phyloP scores from a whole-genome alignment of 2,797 vertebrate genomes.

The Orestias chungarensis region DNA sequence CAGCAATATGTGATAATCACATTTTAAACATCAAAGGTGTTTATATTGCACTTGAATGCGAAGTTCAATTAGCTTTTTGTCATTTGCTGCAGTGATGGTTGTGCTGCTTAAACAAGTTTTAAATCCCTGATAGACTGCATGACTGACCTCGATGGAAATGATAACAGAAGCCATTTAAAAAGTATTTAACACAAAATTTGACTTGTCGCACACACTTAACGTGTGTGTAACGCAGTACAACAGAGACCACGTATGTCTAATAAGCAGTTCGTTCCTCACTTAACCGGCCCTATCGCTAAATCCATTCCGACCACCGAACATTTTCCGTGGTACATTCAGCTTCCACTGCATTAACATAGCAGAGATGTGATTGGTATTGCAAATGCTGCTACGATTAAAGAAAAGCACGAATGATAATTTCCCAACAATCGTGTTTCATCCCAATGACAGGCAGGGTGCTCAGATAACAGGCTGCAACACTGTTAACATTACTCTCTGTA shows the following conservation, averaged over 20 bases:
- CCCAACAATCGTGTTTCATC: slow-evolving; percentile 11
- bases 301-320: slow-evolving; percentile 9
- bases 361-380: slow-evolving; percentile 14
- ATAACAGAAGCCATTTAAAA: slow-evolving; percentile 40
- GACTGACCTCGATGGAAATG: slow-evolving; percentile 41
- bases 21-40: slow-evolving; percentile 16
- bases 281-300: slow-evolving; percentile 8
- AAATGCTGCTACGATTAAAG: slow-evolving; percentile 12
- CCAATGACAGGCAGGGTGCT: neutral
- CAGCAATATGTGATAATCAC: neutral
- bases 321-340: slow-evolving; percentile 6
- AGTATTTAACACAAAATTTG: slow-evolving; percentile 28
- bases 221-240: slow-evolving; percentile 30
- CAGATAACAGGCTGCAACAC: slow-evolving; percentile 19
- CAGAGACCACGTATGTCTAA: slow-evolving; percentile 54
- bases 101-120: slow-evolving; percentile 12
- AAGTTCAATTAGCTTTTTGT: slow-evolving; percentile 17
- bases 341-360: slow-evolving; percentile 6
- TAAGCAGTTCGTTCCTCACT: slow-evolving; percentile 35
- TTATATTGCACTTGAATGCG: slow-evolving; percentile 26
- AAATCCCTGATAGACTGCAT: slow-evolving; percentile 22
- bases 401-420: slow-evolving; percentile 14
- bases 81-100: slow-evolving; percentile 28
- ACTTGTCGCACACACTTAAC: too few species aligned
- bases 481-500: neutral